Conservation (phyloP, 2,888 invertebrate species). For the Dermolepida albohirtum region DNA sequence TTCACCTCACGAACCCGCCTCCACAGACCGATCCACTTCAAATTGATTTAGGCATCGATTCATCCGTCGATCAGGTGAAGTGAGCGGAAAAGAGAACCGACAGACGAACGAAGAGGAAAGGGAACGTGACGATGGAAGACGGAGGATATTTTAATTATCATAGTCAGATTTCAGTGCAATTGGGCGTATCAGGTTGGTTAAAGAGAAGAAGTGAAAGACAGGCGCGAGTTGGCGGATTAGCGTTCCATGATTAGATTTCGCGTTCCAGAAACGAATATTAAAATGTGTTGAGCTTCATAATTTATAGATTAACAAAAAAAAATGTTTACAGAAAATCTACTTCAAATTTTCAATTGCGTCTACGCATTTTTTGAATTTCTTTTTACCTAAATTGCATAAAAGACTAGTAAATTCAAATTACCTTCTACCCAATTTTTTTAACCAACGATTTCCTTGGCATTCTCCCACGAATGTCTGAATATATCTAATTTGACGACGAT, state of each 20-base stretch:
- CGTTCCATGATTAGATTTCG: conserved; percentile 32
- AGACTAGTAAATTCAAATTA: no score
- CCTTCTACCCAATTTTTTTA: no score
- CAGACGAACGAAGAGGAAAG: conserved; percentile 15
- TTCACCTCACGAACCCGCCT: conserved; percentile 44
- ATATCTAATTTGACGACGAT: no score
- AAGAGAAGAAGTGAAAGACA: conserved; percentile 28
- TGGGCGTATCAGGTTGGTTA: conserved; percentile 38
- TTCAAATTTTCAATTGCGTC: background rate
- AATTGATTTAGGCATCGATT: conserved; percentile 52
- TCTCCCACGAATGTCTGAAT: no score
- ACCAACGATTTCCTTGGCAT: no score
- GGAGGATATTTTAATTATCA: conserved; percentile 38
- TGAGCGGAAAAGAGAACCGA: conserved; percentile 33
- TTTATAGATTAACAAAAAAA: conserved; percentile 13
- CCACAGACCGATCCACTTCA: conserved; percentile 52
- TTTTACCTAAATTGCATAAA: no score
- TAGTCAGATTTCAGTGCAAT: conserved; percentile 41
- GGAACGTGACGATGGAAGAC: conserved; percentile 36
- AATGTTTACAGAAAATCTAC: background rate
- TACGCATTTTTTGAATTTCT: no score
- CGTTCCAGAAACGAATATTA: conserved; percentile 30
- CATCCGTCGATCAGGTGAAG: conserved; percentile 44
- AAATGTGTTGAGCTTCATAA: conserved; percentile 15
- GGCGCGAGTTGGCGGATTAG: conserved; percentile 34